Base-by-base conservation (phyloP, 2,888 invertebrate species). In the Caenorhabditis auriculariae region DNA sequence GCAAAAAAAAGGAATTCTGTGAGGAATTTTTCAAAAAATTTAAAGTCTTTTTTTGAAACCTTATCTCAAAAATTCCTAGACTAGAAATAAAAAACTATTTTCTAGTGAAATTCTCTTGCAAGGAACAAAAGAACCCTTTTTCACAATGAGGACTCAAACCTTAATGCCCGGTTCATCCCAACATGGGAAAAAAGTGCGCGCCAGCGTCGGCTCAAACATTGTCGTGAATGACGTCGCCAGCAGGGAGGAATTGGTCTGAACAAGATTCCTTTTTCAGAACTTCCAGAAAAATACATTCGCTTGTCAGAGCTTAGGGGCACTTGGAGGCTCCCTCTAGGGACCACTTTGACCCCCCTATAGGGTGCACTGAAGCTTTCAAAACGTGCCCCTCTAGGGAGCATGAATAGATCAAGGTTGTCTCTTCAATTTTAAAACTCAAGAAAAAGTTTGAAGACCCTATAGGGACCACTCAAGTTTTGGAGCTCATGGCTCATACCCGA, bases 91-190 rank as follows among this genome's bases (percentile, higher is more conserved):
- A 32, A 32, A 12, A 32, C n/a, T 32, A 32, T 12, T n/a, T 32
- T 32, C 35, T 32, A 32, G 9, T 32, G n/a, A 12, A 32, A 9
- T 32, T n/a, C n/a, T 32, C n/a, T n/a, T 32, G 35, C 9, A 32
- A 32, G 9, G 9, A 32, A n/a, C n/a, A 32, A 32, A n/a, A 32
- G 9, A 9, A 32, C 9, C 35, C 9, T 32, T n/a, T 32, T 9
- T 32, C 35, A 12, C n/a, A 32, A 9, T 32, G 35, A 12, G n/a
- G 35, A 32, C n/a, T n/a, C 9, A 32, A 32, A 32, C 58, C 32
- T 75, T 75, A 49, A 78, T 55, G 17, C 71, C 65, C 24, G 77
- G 77, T 51, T 79, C 77, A 45, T 79, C 79, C 77, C 77, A 79
- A 46, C 79, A 76, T 1, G 79, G 79, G 21, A 79, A 54, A 48